A percentile compares a stretch with the other conserved stretches of the same genome.
phyloP scores from a whole-genome alignment of 2,113 vertebrate species.

The Ia io region DNA sequence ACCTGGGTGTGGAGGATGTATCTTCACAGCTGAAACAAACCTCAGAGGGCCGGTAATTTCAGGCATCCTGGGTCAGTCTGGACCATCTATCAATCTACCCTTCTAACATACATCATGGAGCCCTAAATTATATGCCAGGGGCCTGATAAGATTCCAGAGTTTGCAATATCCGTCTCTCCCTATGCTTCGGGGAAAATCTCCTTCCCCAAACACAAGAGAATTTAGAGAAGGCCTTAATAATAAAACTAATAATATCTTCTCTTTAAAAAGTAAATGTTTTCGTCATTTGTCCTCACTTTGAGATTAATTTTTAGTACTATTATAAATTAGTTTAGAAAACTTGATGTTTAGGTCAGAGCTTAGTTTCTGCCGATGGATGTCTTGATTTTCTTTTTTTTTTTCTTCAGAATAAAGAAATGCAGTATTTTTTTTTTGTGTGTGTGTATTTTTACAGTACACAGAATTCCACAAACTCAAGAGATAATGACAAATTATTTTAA shows the following conservation, averaged over 20 bases:
- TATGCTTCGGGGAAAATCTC: neutral
- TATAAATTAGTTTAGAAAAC: conserved; percentile 8
- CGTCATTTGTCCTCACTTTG: neutral
- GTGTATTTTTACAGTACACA: neutral
- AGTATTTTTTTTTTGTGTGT: neutral
- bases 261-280: neutral
- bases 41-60: neutral
- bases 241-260: neutral
- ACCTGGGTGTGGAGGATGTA: neutral
- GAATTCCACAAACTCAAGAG: neutral
- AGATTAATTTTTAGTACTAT: neutral
- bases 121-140: neutral
- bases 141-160: neutral
- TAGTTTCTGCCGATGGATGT: neutral
- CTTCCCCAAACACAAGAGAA: neutral
- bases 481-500: conserved; percentile 47
- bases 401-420: neutral
- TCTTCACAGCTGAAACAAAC: neutral
- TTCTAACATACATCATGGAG: neutral
- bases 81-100: neutral
- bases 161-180: neutral
- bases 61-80: no score
- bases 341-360: neutral
- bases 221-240: neutral
- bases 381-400: neutral